Evolutionary conservation across 1,140 invertebrate genomes (phyloP).

Genomic region (Calephelis virginiensis): DNA sequence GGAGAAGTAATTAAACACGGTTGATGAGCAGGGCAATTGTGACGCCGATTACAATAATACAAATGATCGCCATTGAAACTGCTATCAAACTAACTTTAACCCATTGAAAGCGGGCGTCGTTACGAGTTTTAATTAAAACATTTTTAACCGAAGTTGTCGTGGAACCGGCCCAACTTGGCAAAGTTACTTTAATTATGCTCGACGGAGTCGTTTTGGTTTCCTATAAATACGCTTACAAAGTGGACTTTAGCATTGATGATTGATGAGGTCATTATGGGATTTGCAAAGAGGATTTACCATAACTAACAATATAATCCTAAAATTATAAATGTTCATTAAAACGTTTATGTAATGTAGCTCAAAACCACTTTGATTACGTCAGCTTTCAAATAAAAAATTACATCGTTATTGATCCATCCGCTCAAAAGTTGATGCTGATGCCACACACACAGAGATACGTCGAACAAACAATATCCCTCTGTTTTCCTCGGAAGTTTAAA

Average conservation of each 20-base stretch:
- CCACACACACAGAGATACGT: no score
- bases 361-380: no score
- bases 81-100: slow-evolving; percentile 32
- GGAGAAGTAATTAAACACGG: slow-evolving; percentile 10
- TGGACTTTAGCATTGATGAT: neutral
- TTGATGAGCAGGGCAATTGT: slow-evolving; percentile 27
- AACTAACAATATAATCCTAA: no score
- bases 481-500: no score
- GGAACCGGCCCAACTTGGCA: slow-evolving; percentile 17
- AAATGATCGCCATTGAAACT: slow-evolving; percentile 30
- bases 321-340: no score
- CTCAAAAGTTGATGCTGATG: no score
- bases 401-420: no score
- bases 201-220: slow-evolving; percentile 10
- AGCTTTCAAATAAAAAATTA: no score
- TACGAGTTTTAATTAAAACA: slow-evolving; percentile 35
- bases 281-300: no score
- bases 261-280: no score
- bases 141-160: slow-evolving; percentile 28
- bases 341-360: no score
- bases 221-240: slow-evolving; percentile 8
- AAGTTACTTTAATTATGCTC: slow-evolving; percentile 17
- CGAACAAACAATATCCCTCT: no score
- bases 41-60: slow-evolving; percentile 29
- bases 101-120: slow-evolving; percentile 27